Conservation (phyloP, 2,797 vertebrate genomes). For the Liparis tanakae region DNA sequence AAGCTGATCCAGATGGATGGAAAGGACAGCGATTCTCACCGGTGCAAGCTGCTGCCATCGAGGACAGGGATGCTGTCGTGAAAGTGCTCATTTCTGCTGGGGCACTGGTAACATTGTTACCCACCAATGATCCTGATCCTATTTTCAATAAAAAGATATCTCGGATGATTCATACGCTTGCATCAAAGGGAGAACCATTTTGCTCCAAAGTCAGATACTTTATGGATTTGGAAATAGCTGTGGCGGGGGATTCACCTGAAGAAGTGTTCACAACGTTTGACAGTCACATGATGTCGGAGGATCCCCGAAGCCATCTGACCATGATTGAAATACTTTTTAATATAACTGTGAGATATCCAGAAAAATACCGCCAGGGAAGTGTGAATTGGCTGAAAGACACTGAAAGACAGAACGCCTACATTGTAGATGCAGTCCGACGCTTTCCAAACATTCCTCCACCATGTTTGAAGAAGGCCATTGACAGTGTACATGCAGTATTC, state of each 20-base stretch:
- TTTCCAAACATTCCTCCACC: slow-evolving; percentile 36
- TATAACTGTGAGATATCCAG: fast-evolving
- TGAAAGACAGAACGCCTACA: slow-evolving; percentile 42
- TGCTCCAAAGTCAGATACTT: slow-evolving; percentile 20
- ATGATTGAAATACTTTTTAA: slow-evolving; percentile 45
- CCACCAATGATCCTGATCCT: fast-evolving
- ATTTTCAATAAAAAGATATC: slow-evolving; percentile 9
- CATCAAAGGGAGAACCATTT: slow-evolving; percentile 8
- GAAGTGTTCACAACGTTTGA: slow-evolving; percentile 37
- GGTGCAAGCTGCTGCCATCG: slow-evolving; percentile 34
- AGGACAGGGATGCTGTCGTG: slow-evolving; percentile 41
- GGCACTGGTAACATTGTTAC: neutral
- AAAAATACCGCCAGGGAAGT: slow-evolving; percentile 34
- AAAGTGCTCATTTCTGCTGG: slow-evolving; percentile 48
- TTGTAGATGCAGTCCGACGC: slow-evolving; percentile 33
- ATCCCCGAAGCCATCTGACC: slow-evolving; percentile 33
- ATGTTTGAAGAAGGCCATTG: fast-evolving
- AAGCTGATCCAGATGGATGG: slow-evolving; percentile 37
- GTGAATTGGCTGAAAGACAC: slow-evolving; percentile 66
- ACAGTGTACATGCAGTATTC: slow-evolving; percentile 44
- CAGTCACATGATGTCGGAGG: slow-evolving; percentile 49
- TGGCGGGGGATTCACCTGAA: fast-evolving
- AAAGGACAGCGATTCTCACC: neutral
- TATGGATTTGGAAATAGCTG: neutral
- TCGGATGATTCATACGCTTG: slow-evolving; percentile 26